These are phyloP conservation scores for Denticeps clupeoides DNA, from an alignment of 2,797 vertebrate species.

Conservation along the genomic window DNA sequence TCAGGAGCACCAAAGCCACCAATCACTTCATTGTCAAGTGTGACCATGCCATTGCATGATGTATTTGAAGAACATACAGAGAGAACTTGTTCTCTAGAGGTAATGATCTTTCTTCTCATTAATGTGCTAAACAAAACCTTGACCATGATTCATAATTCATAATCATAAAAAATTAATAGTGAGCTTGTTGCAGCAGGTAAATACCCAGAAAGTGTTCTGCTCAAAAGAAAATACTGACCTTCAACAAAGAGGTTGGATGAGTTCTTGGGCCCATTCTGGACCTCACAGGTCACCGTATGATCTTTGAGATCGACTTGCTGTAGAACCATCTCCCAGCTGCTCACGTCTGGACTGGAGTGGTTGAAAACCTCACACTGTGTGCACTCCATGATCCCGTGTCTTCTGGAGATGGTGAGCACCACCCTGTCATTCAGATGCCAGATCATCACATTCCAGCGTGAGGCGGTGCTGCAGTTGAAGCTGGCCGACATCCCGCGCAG, in stretches of 20 bases:
- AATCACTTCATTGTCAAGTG: too few relatives aligned
- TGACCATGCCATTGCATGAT: too few relatives aligned
- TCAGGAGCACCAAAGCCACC: too few relatives aligned
- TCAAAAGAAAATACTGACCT: slow-evolving; percentile 48
- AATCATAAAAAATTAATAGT: too few relatives aligned
- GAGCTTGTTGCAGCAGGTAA: too few relatives aligned
- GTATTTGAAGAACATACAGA: too few relatives aligned
- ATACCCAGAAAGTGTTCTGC: too few relatives aligned
- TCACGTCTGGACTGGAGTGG: slow-evolving; percentile 21
- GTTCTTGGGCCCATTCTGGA: slow-evolving; percentile 25
- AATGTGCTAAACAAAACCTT: too few relatives aligned
- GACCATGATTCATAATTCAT: too few relatives aligned
- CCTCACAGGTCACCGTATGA: slow-evolving; percentile 41
- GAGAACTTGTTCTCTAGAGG: too few relatives aligned
- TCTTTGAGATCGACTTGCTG: slow-evolving; percentile 5
- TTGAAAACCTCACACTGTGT: slow-evolving; percentile 37
- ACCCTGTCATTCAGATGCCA: slow-evolving; percentile 43
- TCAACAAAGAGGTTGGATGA: slow-evolving; percentile 53
- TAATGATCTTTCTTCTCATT: too few relatives aligned
- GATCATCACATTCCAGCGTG: slow-evolving; percentile 49
- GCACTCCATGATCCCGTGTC: background rate
- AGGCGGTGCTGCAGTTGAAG: slow-evolving; percentile 54
- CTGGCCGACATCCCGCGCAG: slow-evolving; percentile 43
- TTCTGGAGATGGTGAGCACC: slow-evolving; percentile 34
- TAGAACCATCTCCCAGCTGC: slow-evolving; percentile 54